These are phyloP conservation scores for Drosophila nannoptera DNA, from an alignment of 1,140 invertebrate genomes.

Conservation along the genomic window DNA sequence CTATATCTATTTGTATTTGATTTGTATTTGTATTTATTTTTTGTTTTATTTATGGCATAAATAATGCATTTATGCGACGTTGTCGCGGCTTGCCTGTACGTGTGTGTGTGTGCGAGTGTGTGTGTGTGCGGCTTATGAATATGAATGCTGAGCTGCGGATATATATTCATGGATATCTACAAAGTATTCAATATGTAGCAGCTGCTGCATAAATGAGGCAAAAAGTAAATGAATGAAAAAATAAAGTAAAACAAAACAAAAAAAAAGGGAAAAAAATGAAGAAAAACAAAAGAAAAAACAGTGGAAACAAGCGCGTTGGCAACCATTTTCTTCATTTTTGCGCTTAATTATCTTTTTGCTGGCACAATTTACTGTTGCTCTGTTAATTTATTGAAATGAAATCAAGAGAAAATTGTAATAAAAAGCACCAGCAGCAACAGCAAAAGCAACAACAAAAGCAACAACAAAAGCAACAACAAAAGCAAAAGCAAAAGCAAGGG, in stretches of 20 bases:
- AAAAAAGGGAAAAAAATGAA: neutral
- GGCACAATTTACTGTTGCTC: slow-evolving; percentile 61
- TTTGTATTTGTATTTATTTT: slow-evolving; percentile 20
- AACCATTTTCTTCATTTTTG: slow-evolving; percentile 36
- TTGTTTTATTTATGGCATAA: slow-evolving; percentile 40
- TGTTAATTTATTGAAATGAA: slow-evolving; percentile 77
- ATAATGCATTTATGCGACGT: slow-evolving; percentile 57
- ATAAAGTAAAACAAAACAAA: neutral
- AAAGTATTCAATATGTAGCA: slow-evolving; percentile 28
- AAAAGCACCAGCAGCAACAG: slow-evolving; percentile 41
- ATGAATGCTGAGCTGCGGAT: slow-evolving; percentile 38
- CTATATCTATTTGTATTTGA: slow-evolving; percentile 15
- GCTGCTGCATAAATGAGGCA: slow-evolving; percentile 42
- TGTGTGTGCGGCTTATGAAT: slow-evolving; percentile 55
- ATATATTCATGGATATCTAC: slow-evolving; percentile 31
- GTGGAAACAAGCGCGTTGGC: slow-evolving; percentile 7
- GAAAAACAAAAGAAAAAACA: slow-evolving; percentile 12
- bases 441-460: slow-evolving; percentile 25
- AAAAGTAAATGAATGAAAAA: slow-evolving; percentile 2
- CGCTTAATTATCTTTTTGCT: slow-evolving; percentile 56
- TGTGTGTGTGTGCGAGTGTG: slow-evolving; percentile 20
- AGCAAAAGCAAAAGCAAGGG: slow-evolving; percentile 7
- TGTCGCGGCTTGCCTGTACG: slow-evolving; percentile 8
- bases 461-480: slow-evolving; percentile 32
- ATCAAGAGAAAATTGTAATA: slow-evolving; percentile 69